phyloP scores from a whole-genome alignment of 2,797 vertebrate genomes.

The Falco columbarius region DNA sequence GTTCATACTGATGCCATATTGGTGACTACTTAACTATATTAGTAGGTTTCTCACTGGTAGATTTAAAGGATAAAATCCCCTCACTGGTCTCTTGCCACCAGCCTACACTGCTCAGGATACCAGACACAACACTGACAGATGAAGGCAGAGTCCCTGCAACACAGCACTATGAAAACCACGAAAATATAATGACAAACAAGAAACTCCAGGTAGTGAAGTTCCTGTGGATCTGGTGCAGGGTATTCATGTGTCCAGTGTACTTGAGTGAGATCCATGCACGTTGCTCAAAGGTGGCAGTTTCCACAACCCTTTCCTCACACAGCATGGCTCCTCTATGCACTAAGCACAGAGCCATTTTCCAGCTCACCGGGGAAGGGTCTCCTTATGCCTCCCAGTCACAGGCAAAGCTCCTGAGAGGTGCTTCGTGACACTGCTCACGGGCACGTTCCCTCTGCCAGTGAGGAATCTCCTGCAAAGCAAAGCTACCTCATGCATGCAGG shows the following conservation, averaged over 20 bases:
- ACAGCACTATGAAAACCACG: background rate
- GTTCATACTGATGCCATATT: background rate
- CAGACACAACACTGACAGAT: background rate
- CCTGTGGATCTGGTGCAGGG: background rate
- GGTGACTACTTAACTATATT: background rate
- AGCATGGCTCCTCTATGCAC: fast-evolving
- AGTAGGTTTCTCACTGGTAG: background rate
- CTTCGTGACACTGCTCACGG: background rate
- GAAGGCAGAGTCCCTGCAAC: background rate
- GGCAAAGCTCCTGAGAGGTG: background rate
- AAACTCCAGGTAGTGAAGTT: background rate
- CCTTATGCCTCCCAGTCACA: fast-evolving
- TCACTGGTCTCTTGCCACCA: background rate
- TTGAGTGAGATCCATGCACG: background rate
- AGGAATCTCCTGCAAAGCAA: fast-evolving
- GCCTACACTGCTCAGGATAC: background rate
- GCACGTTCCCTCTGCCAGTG: background rate
- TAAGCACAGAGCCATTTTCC: background rate
- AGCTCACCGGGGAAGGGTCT: background rate
- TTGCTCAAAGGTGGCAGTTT: background rate
- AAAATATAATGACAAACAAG: background rate
- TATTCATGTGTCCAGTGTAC: fast-evolving
- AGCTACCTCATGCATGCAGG: fast-evolving
- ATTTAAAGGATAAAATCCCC: background rate
- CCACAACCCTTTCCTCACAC: background rate